Percentiles rank a stretch among this genome's conserved stretches.
phyloP scores from a whole-genome alignment of 30 jellyfish, hydroid and myxozoan genomes.

The Euphysa ruthae region DNA sequence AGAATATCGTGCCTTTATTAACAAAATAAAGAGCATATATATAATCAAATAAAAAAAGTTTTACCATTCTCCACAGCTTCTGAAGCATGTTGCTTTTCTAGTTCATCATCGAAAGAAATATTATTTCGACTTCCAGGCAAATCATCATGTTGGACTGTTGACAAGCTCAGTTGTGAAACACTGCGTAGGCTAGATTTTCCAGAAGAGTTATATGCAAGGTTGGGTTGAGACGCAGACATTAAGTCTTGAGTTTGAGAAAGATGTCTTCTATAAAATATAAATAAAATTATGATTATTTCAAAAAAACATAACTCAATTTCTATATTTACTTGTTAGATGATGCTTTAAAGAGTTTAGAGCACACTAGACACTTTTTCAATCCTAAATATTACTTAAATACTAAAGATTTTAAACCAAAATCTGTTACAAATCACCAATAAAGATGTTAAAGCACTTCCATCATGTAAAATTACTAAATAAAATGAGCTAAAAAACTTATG shows the following conservation, averaged over 20 bases:
- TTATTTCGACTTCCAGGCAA: conserved; percentile 46
- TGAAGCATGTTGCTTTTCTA: background rate
- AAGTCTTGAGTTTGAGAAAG: background rate
- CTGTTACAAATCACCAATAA: no score
- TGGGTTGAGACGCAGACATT: conserved; percentile 33
- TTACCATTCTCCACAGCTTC: background rate
- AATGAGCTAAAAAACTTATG: no score
- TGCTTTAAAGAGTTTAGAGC: no score
- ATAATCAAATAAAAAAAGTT: background rate
- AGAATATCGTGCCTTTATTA: no score
- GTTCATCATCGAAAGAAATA: conserved; percentile 74
- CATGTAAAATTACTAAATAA: no score
- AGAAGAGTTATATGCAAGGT: conserved; percentile 7
- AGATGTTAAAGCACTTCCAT: no score
- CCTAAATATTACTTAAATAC: no score
- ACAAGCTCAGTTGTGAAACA: conserved; percentile 1
- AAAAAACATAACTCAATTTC: no score
- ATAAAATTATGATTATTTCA: background rate
- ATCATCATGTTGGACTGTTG: background rate
- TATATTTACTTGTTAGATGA: no score
- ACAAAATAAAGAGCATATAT: no score
- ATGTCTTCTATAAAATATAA: background rate
- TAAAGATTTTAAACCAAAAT: no score
- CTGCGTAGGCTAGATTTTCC: conserved; percentile 11
- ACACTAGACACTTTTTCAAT: no score